Evolutionary conservation across 1,140 invertebrate species (phyloP).

Genomic region (Drosophila arawakana): DNA sequence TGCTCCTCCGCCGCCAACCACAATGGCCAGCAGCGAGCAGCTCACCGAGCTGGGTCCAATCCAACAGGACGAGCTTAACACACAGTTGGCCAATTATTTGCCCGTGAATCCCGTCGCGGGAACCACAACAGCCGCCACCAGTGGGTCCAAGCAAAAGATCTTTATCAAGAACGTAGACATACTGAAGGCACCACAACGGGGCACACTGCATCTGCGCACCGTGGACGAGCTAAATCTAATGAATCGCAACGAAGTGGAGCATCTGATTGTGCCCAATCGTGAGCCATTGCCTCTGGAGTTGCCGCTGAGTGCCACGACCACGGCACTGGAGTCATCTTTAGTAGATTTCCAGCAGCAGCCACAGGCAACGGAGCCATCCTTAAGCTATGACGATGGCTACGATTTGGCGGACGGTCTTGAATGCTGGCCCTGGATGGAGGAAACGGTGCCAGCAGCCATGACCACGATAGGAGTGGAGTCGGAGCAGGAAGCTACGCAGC

Average conservation of each 20-base stretch:
- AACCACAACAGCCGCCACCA: neutral
- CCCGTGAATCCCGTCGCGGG: constrained; percentile 15
- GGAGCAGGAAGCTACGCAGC: constrained; percentile 24
- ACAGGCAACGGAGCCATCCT: constrained; percentile 3
- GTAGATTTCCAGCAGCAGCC: constrained; percentile 40
- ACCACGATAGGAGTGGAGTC: neutral
- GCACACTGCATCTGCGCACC: constrained; percentile 77
- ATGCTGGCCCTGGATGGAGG: constrained; percentile 69
- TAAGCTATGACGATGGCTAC: constrained; percentile 69
- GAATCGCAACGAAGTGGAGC: constrained; percentile 81
- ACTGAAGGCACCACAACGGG: constrained; percentile 70
- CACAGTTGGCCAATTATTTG: constrained; percentile 51
- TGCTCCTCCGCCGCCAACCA: constrained; percentile 1
- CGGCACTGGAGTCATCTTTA: constrained; percentile 10
- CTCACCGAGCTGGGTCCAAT: constrained; percentile 35
- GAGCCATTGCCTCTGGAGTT: constrained; percentile 88
- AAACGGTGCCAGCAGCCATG: constrained; percentile 35
- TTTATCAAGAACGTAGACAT: constrained; percentile 83
- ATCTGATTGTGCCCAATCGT: constrained; percentile 87
- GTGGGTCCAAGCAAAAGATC: constrained; percentile 71
- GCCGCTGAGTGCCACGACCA: constrained; percentile 64
- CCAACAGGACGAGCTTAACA: constrained; percentile 24
- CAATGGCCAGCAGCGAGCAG: neutral
- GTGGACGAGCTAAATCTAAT: constrained; percentile 83
- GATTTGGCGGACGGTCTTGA: constrained; percentile 71